Conservation (phyloP, 2,113 vertebrate species). For the Pardalotus punctatus region DNA sequence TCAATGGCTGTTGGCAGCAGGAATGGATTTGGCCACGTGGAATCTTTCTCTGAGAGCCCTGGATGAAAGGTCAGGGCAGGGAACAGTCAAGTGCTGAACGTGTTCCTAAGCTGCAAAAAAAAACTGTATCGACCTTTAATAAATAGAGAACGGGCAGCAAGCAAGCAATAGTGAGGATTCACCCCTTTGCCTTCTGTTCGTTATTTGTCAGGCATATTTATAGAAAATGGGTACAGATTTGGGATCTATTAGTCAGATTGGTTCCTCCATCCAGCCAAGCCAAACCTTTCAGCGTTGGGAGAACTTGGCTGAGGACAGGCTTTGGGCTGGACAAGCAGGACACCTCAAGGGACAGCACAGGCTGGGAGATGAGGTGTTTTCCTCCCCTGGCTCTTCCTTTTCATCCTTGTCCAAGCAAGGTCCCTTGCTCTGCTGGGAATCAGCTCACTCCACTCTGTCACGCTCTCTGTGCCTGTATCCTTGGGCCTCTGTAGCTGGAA, state of each 20-base stretch:
- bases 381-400: background rate
- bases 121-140: background rate
- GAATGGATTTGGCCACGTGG: background rate
- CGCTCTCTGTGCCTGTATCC: background rate
- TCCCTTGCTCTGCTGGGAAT: background rate
- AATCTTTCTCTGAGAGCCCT: background rate
- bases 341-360: background rate
- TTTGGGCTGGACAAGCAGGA: background rate
- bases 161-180: background rate
- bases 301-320: background rate
- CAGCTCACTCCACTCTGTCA: background rate
- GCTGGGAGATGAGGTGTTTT: background rate
- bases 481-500: slow-evolving; percentile 19
- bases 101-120: background rate
- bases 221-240: background rate
- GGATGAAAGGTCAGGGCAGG: background rate
- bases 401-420: background rate
- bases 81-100: background rate
- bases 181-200: background rate
- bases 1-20: background rate
- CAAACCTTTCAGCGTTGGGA: background rate
- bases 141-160: slow-evolving; percentile 41
- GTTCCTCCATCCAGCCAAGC: background rate
- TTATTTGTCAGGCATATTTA: background rate
- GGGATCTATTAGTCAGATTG: background rate